Base-by-base conservation (phyloP, 2,888 invertebrate genomes). In the Epirrita christyi region DNA sequence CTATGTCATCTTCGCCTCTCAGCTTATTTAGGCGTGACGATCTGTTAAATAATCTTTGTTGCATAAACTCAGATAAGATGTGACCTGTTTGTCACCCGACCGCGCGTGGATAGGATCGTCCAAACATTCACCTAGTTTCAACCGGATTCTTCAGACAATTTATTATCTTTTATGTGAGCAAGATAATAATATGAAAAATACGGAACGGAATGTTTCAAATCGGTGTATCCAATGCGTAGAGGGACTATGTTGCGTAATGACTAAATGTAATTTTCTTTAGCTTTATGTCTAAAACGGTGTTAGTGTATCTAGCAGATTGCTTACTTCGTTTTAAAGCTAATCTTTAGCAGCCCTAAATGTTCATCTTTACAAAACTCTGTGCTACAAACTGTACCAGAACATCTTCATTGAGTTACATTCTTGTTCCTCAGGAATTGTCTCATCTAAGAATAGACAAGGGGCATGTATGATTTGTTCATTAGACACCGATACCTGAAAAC, bases 1-100 rank as follows among this genome's bases (percentile, higher is more conserved):
- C 57, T 58, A 66, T 60, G 60, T 63, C 61, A 68, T 66, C 55
- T n/a, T n/a, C n/a, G n/a, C n/a, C 66, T 68, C 64, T 50, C 42
- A 37, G 32, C 38, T 56, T 62, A 41, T 59, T 56, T 62, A 27
- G 37, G 27, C 45, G 48, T 61, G 21, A 13, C 8, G 21, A 9
- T 0, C n/a, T 40, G 1, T 40, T 40, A 34, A 27, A 21, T 46
- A 41, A 32, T 45, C 40, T 45, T 15, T 15, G 38, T 60, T 63
- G 54, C 59, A 37, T 63, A 65, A 66, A 54, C 44, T 50, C 37
- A 59, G 56, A 67, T 68, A 66, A 56, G 45, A 34, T 45, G 41
- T 59, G 70, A 66, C 66, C 64, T 61, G 52, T 51, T 32, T 49
- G 47, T 14, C 36, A 40, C 57, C 47, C 54, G n/a, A 38, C 43